These are phyloP conservation scores for Allacma fusca DNA, from an alignment of 2,888 invertebrate genomes.

Conservation along the genomic window DNA sequence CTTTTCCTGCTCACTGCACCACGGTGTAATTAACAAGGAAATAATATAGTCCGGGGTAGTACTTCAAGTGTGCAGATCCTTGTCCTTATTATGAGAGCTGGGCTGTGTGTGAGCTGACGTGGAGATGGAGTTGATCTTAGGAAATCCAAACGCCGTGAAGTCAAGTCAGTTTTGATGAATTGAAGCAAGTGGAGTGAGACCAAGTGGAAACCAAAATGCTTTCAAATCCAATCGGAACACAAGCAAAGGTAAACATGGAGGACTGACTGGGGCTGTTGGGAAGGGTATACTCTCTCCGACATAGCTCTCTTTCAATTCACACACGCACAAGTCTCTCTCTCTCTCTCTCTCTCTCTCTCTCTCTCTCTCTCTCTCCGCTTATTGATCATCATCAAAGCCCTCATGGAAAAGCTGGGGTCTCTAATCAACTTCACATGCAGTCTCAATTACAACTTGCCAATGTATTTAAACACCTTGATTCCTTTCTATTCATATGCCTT, in stretches of 20 bases:
- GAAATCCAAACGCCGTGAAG: background rate
- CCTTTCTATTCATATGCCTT: slow-evolving; percentile 3
- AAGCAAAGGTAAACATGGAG: slow-evolving; percentile 22
- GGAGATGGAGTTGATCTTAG: background rate
- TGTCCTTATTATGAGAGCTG: no score
- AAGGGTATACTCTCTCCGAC: background rate
- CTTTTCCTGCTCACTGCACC: no score
- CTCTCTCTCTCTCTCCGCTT: background rate
- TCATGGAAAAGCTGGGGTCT: slow-evolving; percentile 6
- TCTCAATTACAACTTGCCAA: slow-evolving; percentile 13
- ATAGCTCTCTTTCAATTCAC: background rate
- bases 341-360: no score
- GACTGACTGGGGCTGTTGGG: background rate
- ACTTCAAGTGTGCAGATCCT: no score
- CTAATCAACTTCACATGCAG: slow-evolving; percentile 9
- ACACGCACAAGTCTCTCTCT: background rate
- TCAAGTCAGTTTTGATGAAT: slow-evolving; percentile 43
- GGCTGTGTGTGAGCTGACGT: no score
- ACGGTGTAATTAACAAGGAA: no score
- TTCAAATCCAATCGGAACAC: slow-evolving; percentile 43
- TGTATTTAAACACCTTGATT: slow-evolving; percentile 16
- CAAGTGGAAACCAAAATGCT: slow-evolving; percentile 44
- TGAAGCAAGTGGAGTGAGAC: slow-evolving; percentile 40
- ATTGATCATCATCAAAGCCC: slow-evolving; percentile 2
- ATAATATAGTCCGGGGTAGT: no score